Base-by-base conservation (phyloP, 2,113 vertebrate species). In the Gambusia affinis region DNA sequence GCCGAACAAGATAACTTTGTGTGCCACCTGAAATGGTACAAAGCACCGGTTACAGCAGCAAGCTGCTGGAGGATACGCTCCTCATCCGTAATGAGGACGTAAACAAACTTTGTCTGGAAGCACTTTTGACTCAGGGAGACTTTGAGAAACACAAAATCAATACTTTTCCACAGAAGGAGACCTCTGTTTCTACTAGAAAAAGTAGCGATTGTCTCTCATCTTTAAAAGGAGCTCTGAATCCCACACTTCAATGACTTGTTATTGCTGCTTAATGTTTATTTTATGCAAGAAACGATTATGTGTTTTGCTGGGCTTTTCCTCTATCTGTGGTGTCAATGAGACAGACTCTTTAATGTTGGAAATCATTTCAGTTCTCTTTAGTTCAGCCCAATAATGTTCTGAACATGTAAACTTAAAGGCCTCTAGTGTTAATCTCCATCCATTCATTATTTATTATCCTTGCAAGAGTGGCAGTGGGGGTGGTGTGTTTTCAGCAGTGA, bases 11-110 rank as follows among this genome's bases (percentile, higher is more conserved):
- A 89, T 70, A 78, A 85, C 84, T 76, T 70, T 90, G 87, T 89
- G 78, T 66, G 84, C 88, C 90, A 90, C 88, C 88, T 88, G 79
- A 89, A 85, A 72, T 57, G n/a, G 6, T 8, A 81, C 80, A 86
- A 81, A 86, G 79, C 4, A 7, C 19, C 79, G 70, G 57, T 2
- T 15, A 4, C 44, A 6, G 44, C 44, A 19, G 4, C 17, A 47
- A 47, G 24, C 77, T 67, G 75, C 37, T 35, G 44, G 75, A 78
- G 69, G 85, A 87, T 29, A 12, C 17, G 67, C 15, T 70, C 64
- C 78, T 83, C 88, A 90, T 91, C 72, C 82, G 10, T 77, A 81
- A 89, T 75, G 84, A 87, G 81, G 67, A 72, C 12, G 75, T 27
- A 75, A 70, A 85, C 80, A 77, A 79, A 86, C 77, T 84, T 80